These are phyloP conservation scores for Entosphenus tridentatus DNA, from an alignment of 2,113 vertebrate genomes.

Conservation along the genomic window DNA sequence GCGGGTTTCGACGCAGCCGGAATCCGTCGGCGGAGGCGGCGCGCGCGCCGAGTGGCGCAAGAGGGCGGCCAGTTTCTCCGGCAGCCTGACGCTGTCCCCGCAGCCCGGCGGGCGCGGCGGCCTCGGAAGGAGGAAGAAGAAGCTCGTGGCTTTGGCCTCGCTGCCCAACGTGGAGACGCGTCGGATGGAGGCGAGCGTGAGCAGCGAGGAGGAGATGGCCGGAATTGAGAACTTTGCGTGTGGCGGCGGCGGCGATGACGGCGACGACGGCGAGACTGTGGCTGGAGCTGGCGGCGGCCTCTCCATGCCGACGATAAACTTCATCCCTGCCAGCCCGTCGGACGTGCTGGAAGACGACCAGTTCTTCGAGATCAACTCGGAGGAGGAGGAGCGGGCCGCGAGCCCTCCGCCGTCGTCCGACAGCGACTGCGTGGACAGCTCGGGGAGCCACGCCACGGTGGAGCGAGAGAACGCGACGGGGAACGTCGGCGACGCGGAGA, in stretches of 20 bases:
- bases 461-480: background rate
- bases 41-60: too few species aligned
- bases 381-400: slow-evolving; percentile 10
- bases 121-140: slow-evolving; percentile 14
- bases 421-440: slow-evolving; percentile 12
- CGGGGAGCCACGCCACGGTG: slow-evolving; percentile 9
- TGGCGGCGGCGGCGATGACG: slow-evolving; percentile 13
- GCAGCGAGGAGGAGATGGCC: slow-evolving; percentile 13
- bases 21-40: too few species aligned
- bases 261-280: slow-evolving; percentile 8
- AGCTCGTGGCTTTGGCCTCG: slow-evolving; percentile 19
- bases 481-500: too few species aligned
- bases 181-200: background rate
- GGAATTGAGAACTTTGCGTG: background rate
- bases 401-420: slow-evolving; percentile 13
- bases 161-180: slow-evolving; percentile 14
- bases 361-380: slow-evolving; percentile 26
- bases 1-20: too few species aligned
- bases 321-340: slow-evolving; percentile 33
- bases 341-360: slow-evolving; percentile 20
- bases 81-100: too few species aligned
- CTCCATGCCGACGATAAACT: slow-evolving; percentile 20
- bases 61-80: too few species aligned
- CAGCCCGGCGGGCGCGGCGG: too few species aligned
- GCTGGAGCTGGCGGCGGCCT: too few species aligned